Percentiles rank a stretch among this genome's conserved stretches.
phyloP scores from a whole-genome alignment of 2,888 invertebrate species.

The Pantelozetes paolii region DNA sequence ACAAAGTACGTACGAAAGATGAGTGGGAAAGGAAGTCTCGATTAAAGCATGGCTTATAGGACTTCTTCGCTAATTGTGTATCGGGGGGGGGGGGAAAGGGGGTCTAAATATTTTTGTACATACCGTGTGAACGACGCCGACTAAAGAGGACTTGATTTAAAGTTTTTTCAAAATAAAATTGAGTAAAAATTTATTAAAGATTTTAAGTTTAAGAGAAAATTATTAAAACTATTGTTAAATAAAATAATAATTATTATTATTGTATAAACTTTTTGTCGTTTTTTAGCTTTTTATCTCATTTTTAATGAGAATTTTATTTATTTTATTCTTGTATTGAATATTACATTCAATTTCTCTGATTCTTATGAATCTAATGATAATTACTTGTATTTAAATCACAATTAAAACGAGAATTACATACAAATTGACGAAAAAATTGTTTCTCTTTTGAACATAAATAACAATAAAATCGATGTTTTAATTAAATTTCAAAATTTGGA shows the following conservation, averaged over 20 bases:
- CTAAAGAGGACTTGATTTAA: too few relatives aligned
- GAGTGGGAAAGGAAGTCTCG: too few relatives aligned
- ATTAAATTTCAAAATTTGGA: too few relatives aligned
- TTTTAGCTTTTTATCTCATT: constrained; percentile 4
- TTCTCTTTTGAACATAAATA: background rate
- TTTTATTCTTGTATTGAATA: constrained; percentile 4
- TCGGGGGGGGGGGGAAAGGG: too few relatives aligned
- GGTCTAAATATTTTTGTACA: too few relatives aligned
- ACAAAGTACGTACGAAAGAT: too few relatives aligned
- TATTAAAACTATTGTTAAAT: background rate
- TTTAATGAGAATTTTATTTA: background rate
- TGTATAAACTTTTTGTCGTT: background rate
- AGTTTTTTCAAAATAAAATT: too few relatives aligned
- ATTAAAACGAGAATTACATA: background rate
- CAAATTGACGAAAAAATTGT: background rate
- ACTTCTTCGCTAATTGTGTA: too few relatives aligned
- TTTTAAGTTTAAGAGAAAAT: background rate
- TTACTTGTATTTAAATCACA: background rate
- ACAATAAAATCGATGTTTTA: background rate
- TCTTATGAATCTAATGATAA: background rate
- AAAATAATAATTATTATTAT: background rate
- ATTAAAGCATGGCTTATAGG: too few relatives aligned
- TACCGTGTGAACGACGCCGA: too few relatives aligned
- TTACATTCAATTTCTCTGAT: too few relatives aligned
- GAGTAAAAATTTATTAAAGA: background rate